Evolutionary conservation across 2,113 vertebrate genomes (phyloP).

Genomic region (Formicarius rufipectus): DNA sequence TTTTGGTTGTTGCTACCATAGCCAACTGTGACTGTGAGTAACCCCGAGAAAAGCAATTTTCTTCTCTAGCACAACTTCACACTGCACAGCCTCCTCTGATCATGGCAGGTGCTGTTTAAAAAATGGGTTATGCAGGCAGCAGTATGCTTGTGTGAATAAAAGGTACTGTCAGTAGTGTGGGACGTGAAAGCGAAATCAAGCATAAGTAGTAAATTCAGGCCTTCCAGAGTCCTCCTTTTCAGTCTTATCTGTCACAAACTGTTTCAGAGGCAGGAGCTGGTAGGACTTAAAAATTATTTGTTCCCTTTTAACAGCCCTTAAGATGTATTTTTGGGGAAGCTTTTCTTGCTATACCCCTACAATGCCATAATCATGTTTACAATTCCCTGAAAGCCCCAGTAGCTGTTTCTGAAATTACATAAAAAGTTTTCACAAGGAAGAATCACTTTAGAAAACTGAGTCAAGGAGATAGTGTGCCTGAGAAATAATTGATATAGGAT

Average conservation of each 20-base stretch:
- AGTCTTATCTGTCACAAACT: background rate
- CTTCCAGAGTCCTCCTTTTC: background rate
- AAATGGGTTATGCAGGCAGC: background rate
- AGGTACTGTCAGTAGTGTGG: background rate
- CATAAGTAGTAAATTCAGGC: background rate
- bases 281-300: background rate
- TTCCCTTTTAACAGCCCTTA: background rate
- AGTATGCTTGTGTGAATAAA: background rate
- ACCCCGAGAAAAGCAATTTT: background rate
- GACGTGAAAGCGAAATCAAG: background rate
- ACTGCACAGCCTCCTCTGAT: background rate
- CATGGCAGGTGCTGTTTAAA: background rate
- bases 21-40: background rate
- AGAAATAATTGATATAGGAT: background rate
- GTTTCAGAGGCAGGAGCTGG: background rate
- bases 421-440: background rate
- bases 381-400: background rate
- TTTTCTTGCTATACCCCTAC: background rate
- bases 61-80: background rate
- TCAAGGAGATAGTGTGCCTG: background rate
- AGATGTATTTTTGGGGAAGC: background rate
- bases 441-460: background rate
- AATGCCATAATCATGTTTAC: background rate
- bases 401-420: background rate
- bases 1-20: background rate